phyloP scores from a whole-genome alignment of 1,140 invertebrate genomes.

The Brachionus rubens region DNA sequence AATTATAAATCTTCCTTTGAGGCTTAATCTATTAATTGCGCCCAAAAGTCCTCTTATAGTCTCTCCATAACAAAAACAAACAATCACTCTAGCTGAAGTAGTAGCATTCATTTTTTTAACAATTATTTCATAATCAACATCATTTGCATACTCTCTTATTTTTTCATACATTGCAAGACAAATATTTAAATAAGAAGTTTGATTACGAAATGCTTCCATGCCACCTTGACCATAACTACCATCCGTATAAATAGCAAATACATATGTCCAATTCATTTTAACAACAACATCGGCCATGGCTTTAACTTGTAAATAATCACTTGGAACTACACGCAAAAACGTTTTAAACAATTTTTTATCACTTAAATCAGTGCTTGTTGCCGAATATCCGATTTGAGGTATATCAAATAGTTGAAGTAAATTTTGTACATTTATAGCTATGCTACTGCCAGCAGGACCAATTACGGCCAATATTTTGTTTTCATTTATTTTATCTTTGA shows the following conservation, averaged over 20 bases:
- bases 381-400: conserved; percentile 77
- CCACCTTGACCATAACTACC: conserved; percentile 52
- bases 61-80: conserved; percentile 69
- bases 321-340: conserved; percentile 76
- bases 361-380: conserved; percentile 73
- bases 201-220: conserved; percentile 49
- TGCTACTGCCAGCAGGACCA: conserved; percentile 69
- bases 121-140: background rate
- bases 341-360: conserved; percentile 74
- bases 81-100: conserved; percentile 68
- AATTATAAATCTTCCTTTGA: conserved; percentile 67
- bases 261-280: conserved; percentile 76
- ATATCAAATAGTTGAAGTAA: conserved; percentile 75
- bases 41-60: conserved; percentile 70
- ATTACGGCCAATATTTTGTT: conserved; percentile 68
- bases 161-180: conserved; percentile 48
- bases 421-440: conserved; percentile 75
- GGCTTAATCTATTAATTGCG: conserved; percentile 66
- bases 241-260: conserved; percentile 75
- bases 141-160: conserved; percentile 33
- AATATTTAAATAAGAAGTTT: conserved; percentile 11
- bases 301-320: conserved; percentile 75
- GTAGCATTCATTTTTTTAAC: background rate
- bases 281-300: conserved; percentile 71
- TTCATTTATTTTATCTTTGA: conserved; percentile 50